Evolutionary conservation across 1,140 invertebrate species (phyloP).

Genomic region (Musca vetustissima): DNA sequence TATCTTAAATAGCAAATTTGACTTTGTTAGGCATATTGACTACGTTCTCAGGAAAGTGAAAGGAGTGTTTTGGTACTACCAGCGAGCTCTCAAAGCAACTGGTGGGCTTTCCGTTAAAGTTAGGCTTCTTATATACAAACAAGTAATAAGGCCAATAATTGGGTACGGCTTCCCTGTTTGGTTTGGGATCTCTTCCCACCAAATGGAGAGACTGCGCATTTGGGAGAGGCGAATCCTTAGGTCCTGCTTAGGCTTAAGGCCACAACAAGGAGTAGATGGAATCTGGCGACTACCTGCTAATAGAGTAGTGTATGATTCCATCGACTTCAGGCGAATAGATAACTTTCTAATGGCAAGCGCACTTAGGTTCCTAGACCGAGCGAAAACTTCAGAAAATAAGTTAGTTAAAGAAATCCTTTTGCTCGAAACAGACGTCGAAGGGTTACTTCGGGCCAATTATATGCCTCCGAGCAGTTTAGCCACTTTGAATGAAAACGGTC

Average conservation of each 20-base stretch:
- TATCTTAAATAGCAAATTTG: not conserved
- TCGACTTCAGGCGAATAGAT: no score
- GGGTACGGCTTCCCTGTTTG: not conserved
- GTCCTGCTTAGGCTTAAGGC: no score
- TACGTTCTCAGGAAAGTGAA: not conserved
- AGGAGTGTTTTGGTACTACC: no score
- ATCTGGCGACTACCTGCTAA: no score
- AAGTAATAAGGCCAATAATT: not conserved
- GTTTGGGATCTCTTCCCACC: not conserved
- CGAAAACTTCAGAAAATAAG: not conserved
- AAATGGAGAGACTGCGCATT: not conserved
- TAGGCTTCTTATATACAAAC: no score
- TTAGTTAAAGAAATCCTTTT: not conserved
- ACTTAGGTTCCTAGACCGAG: not conserved
- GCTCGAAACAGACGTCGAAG: not conserved
- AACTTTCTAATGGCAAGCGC: not conserved
- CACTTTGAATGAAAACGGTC: not conserved
- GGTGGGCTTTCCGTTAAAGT: no score
- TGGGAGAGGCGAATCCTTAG: not conserved
- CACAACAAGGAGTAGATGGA: no score
- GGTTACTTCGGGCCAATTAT: no score
- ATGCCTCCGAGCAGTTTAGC: not conserved
- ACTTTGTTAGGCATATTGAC: not conserved
- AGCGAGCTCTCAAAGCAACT: no score
- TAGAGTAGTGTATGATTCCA: no score